Percentiles rank a stretch among this genome's conserved stretches.
Evolutionary conservation across 1,140 invertebrate genomes (phyloP).

Genomic region (Drosophila fuyamai): DNA sequence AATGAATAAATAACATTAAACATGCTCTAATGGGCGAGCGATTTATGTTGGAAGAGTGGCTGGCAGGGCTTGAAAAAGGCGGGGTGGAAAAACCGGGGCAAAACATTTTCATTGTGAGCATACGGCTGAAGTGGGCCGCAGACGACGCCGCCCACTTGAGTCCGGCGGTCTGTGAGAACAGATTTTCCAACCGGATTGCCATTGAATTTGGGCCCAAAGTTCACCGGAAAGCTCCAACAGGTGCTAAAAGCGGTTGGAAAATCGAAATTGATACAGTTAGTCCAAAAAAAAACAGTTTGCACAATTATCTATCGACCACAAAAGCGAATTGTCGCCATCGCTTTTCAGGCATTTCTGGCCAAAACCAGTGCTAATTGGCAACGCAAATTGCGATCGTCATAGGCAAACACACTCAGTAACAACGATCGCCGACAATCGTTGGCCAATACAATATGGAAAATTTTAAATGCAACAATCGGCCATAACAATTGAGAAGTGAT

Average conservation of each 20-base stretch:
- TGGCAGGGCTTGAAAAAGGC: slow-evolving; percentile 25
- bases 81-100: slow-evolving; percentile 65
- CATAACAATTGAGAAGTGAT: slow-evolving; percentile 48
- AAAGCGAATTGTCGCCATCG: slow-evolving; percentile 58
- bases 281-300: slow-evolving; percentile 15
- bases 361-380: slow-evolving; percentile 69
- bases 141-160: slow-evolving; percentile 43
- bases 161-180: slow-evolving; percentile 50
- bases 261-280: slow-evolving; percentile 31
- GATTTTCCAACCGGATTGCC: slow-evolving; percentile 50
- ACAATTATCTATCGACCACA: slow-evolving; percentile 47
- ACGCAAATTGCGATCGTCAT: slow-evolving; percentile 53
- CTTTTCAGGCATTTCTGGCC: slow-evolving; percentile 22
- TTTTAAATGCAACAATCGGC: slow-evolving; percentile 65
- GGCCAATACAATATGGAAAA: slow-evolving; percentile 71
- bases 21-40: slow-evolving; percentile 77
- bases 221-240: slow-evolving; percentile 15
- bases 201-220: slow-evolving; percentile 31
- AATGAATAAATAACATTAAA: slow-evolving; percentile 84
- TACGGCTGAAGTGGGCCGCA: slow-evolving; percentile 64
- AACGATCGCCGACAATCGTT: slow-evolving; percentile 14
- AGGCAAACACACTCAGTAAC: slow-evolving; percentile 30
- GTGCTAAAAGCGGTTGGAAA: slow-evolving; percentile 16
- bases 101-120: slow-evolving; percentile 73
- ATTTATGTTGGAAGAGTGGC: slow-evolving; percentile 45